phyloP scores from a whole-genome alignment of 2,797 vertebrate species.

The Alcedo atthis region DNA sequence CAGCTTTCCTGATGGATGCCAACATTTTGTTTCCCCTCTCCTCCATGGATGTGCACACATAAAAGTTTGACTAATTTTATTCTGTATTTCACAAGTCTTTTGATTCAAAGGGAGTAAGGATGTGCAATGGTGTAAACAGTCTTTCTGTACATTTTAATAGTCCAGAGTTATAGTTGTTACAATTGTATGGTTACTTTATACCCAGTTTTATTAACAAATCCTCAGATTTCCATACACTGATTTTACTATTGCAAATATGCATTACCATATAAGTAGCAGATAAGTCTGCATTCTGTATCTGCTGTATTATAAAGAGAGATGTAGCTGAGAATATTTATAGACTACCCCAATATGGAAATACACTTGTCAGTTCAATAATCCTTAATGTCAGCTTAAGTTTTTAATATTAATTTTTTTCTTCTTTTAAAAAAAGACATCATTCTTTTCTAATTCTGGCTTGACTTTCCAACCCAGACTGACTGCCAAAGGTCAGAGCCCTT shows the following conservation, averaged over 20 bases:
- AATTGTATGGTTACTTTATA: slow-evolving; percentile 63
- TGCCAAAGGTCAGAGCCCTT: neutral
- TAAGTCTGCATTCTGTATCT: slow-evolving; percentile 70
- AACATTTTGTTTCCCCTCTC: slow-evolving; percentile 55
- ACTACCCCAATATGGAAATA: slow-evolving; percentile 55
- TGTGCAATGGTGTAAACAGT: slow-evolving; percentile 90
- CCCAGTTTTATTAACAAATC: slow-evolving; percentile 65
- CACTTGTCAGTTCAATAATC: slow-evolving; percentile 55
- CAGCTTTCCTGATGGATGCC: slow-evolving; percentile 83
- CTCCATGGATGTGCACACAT: slow-evolving; percentile 56
- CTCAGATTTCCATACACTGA: slow-evolving; percentile 42
- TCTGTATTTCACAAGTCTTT: slow-evolving; percentile 56
- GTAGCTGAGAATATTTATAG: slow-evolving; percentile 79
- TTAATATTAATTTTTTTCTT: slow-evolving; percentile 48
- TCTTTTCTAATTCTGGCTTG: slow-evolving; percentile 5
- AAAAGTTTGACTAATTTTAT: slow-evolving; percentile 74
- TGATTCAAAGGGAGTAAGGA: slow-evolving; percentile 81
- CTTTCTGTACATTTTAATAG: slow-evolving; percentile 88
- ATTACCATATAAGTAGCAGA: slow-evolving; percentile 56
- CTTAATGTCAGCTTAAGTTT: slow-evolving; percentile 55
- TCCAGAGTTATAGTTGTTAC: slow-evolving; percentile 72
- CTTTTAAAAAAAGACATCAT: slow-evolving; percentile 55
- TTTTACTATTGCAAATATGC: slow-evolving; percentile 64
- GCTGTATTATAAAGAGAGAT: slow-evolving; percentile 75
- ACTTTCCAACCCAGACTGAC: neutral